Conservation (phyloP, 2,797 vertebrate genomes). For the Mastacembelus armatus region DNA sequence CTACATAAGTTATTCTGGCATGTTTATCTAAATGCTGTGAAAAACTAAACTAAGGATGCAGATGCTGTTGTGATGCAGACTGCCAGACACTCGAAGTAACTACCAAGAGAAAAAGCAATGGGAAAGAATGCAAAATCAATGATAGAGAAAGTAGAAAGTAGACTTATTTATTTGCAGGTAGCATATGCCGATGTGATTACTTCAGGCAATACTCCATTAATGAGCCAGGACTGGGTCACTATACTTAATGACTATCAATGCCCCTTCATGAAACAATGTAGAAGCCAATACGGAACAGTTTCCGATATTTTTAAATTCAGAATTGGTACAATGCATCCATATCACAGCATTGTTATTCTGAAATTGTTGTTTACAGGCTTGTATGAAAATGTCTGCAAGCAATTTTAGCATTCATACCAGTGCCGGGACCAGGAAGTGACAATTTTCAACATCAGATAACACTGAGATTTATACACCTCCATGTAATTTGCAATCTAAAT, state of each 20-base stretch:
- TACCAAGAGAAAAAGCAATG: constrained; percentile 27
- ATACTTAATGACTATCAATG: constrained; percentile 27
- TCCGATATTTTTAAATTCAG: constrained; percentile 3
- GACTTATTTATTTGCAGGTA: constrained; percentile 26
- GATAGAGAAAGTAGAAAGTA: constrained; percentile 20
- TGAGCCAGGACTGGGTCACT: constrained; percentile 36
- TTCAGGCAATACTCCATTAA: constrained; percentile 47
- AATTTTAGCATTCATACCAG: constrained; percentile 1
- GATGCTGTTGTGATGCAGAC: constrained; percentile 24
- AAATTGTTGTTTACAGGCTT: constrained; percentile 16
- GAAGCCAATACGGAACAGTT: constrained; percentile 4
- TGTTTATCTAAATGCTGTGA: constrained; percentile 28
- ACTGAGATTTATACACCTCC: background rate
- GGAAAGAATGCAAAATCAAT: constrained; percentile 19
- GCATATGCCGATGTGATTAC: constrained; percentile 30
- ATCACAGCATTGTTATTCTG: background rate
- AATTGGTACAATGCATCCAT: background rate
- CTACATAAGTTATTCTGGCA: constrained; percentile 14
- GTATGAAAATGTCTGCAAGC: background rate
- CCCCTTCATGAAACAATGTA: constrained; percentile 2
- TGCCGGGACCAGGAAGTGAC: too few species aligned
- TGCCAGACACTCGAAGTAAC: constrained; percentile 39
- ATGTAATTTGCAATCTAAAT: background rate
- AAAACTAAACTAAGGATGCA: constrained; percentile 25
- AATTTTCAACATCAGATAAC: background rate